Evolutionary conservation across 1,140 invertebrate genomes (phyloP).

Genomic region (Lamellibrachia luymesi): DNA sequence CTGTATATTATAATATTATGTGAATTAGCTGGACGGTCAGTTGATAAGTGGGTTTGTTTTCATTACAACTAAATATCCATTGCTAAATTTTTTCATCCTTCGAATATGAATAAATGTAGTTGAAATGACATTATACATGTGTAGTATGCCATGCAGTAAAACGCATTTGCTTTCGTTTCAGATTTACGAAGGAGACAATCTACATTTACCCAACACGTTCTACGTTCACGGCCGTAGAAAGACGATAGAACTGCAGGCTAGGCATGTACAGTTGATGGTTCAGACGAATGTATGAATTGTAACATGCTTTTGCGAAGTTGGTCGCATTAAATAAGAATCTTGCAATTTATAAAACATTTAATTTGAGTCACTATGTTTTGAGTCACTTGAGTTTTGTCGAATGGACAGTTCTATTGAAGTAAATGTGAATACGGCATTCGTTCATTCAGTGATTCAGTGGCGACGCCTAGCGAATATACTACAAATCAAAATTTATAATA

Average conservation of each 20-base stretch:
- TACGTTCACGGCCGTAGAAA: background rate
- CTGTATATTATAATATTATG: background rate
- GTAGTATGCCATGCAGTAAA: background rate
- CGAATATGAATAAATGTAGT: background rate
- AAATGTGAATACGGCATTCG: too few relatives aligned
- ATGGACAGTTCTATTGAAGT: background rate
- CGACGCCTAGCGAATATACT: background rate
- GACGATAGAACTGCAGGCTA: background rate
- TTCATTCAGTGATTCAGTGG: background rate
- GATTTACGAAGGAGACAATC: background rate
- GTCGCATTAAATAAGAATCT: background rate
- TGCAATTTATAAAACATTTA: too few relatives aligned
- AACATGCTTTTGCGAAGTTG: background rate
- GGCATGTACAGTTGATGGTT: background rate
- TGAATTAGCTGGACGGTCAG: background rate
- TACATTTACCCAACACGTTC: background rate
- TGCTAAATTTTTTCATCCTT: background rate
- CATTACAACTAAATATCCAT: background rate
- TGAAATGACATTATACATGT: background rate
- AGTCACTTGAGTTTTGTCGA: background rate
- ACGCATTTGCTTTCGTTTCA: background rate
- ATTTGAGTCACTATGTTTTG: background rate
- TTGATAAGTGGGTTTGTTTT: background rate
- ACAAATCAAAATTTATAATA: background rate
- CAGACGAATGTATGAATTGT: too few relatives aligned